Percentiles rank a stretch among this genome's conserved stretches.
Conservation (phyloP, 2,797 vertebrate species). For the Picus viridis region DNA sequence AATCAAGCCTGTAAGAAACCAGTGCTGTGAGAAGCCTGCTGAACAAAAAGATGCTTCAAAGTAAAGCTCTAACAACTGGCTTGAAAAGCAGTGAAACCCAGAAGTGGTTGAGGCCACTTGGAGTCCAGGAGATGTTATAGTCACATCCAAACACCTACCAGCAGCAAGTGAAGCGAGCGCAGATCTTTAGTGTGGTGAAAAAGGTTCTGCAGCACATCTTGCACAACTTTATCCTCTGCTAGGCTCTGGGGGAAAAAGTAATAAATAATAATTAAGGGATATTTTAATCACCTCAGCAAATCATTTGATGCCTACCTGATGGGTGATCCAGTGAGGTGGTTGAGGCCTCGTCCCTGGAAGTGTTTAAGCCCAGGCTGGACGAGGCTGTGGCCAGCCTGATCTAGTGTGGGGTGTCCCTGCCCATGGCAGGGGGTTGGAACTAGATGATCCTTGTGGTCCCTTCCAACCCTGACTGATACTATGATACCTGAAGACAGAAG, state of each 20-base stretch:
- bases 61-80: not conserved
- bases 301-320: not conserved
- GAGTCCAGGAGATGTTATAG: fast-evolving
- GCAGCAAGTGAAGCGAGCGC: constrained; percentile 85
- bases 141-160: constrained; percentile 77
- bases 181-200: constrained; percentile 88
- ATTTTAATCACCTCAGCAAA: not conserved
- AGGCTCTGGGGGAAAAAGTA: constrained; percentile 76
- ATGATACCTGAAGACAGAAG: not conserved
- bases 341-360: too few relatives aligned
- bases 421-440: too few relatives aligned
- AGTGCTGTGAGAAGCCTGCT: not conserved
- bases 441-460: too few relatives aligned
- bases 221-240: constrained; percentile 82
- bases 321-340: too few relatives aligned
- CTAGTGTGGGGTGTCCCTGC: too few relatives aligned
- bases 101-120: not conserved
- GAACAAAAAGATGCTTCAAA: not conserved
- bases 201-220: constrained; percentile 84
- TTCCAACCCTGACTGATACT: too few relatives aligned
- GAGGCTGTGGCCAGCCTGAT: too few relatives aligned
- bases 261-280: not conserved
- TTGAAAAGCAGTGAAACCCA: not conserved
- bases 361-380: too few relatives aligned
- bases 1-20: not conserved